Evolutionary conservation across 1,140 invertebrate genomes (phyloP), one percentile per base, ranked within the genome.

Genomic region (Platyura marginata): DNA sequence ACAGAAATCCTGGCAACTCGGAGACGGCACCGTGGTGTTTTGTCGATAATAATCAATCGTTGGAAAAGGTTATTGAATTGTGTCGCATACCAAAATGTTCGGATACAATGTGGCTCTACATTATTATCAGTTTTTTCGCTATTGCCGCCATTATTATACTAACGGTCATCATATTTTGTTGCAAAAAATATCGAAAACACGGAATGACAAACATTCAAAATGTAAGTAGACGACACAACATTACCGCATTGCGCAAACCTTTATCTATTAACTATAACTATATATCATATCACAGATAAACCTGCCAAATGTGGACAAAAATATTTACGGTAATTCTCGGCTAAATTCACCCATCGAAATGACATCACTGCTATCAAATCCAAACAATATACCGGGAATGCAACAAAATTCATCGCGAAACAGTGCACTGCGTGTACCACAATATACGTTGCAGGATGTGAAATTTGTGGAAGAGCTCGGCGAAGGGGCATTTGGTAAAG

Each of bases 381-480:
- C 65, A 19, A 23, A 19, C 16, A 44, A 32, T 38, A 16, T 3
- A 29, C 42, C 6, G 19, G 21, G 11, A n/a, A 40, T 21, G 53
- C 56, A 37, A 58, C 63, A 6, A 69, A 59, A 37, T 52, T 40
- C 38, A 22, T 64, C 32, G 56, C 65, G 70, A 46, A 69, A 65
- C 38, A 23, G 16, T 18, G 55, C 72, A 42, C 56, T 71, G 46
- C 65, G 75, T 59, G 74, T 84, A 48, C 75, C 74, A 51, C 80
- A 71, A 47, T 90, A 75, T 65, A 73, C 72, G 1, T 62, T 80
- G 42, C 76, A 79, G 37, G 82, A 85, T 55, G 81, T 96, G 1
- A 70, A 81, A 44, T 94, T 96, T 54, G 67, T 93, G 25, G 87
- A 96, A 61, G 92, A 96, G 61, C 64, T 98, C 2, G 92, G 92